Base-by-base conservation (phyloP, 2,888 invertebrate species). In the Neoaliturus tenellus region DNA sequence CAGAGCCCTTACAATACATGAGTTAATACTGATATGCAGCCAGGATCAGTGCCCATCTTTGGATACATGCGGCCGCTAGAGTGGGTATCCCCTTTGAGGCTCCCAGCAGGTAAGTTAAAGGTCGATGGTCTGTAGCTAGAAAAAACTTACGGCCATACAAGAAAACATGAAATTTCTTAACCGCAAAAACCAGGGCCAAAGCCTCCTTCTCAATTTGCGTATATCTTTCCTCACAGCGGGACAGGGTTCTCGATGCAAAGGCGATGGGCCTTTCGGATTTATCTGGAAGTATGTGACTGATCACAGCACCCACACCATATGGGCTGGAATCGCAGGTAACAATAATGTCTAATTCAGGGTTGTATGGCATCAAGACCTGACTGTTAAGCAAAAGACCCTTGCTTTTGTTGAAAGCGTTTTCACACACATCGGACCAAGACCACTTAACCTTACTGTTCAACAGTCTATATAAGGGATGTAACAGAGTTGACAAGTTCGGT, bases 71-170 rank as follows among this genome's bases (percentile, higher is more conserved):
- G 33, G 55, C 75, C 23, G 75, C 69, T 14, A 75, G 39, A 25
- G 48, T 51, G 0, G 83, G 83, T 14, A 83, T 25, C 23, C 28
- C 41, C 44, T 78, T 75, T 23, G 2, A 33, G 23, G 86, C 86
- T 31, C 85, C 85, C 80, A 89, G 89, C 48, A 89, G 88, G 10
- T 86, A 87, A 80, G 89, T 88, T 28, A 92, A 85, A 0, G 91
- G 90, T 84, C 88, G 88, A 71, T 89, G 89, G 82, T 89, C 89
- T 4, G 87, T 89, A 0, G 88, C 85, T 48, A 89, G 85, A 14
- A 88, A 89, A 86, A 92, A 92, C 4, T 88, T 86, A 10, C 89
- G 83, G 10, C 91, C 91, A 85, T 87, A 89, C 3, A 91, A 71
- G 85, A 90, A 91, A 41, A 88, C 87, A 82, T 90, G 88, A 86